Evolutionary conservation across 2,888 invertebrate species (phyloP).

Genomic region (Spodoptera exigua): DNA sequence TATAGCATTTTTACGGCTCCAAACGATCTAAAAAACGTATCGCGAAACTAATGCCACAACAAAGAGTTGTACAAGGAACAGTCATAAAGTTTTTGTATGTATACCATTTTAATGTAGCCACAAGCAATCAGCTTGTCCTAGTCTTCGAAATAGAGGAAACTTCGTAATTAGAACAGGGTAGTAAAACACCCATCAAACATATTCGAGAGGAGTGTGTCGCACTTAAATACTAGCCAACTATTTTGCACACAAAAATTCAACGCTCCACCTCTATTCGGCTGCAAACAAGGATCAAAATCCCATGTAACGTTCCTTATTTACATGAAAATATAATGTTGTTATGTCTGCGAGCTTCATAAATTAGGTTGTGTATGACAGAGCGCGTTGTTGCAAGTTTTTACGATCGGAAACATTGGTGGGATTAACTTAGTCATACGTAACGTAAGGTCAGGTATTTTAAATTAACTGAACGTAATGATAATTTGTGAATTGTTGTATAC

Average conservation of each 20-base stretch:
- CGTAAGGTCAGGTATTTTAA: conserved; percentile 58
- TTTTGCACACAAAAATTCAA: conserved; percentile 22
- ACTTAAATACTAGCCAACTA: conserved; percentile 67
- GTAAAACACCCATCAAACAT: conserved; percentile 88
- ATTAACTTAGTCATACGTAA: conserved; percentile 68
- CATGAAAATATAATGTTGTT: conserved; percentile 58
- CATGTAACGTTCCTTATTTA: conserved; percentile 24
- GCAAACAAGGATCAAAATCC: conserved; percentile 55
- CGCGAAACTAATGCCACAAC: conserved; percentile 76
- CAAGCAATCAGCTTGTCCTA: conserved; percentile 80
- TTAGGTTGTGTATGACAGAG: conserved; percentile 85
- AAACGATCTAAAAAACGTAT: conserved; percentile 58
- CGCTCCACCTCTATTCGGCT: conserved; percentile 23
- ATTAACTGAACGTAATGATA: conserved; percentile 33
- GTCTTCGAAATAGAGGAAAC: conserved; percentile 80
- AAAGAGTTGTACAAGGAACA: conserved; percentile 77
- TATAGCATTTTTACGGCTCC: conserved; percentile 37
- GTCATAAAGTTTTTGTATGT: conserved; percentile 79
- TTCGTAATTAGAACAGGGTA: conserved; percentile 84
- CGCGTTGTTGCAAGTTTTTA: conserved; percentile 83
- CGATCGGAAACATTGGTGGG: conserved; percentile 75
- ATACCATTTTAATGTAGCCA: conserved; percentile 72
- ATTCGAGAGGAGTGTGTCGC: conserved; percentile 78
- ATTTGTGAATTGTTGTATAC: conserved; percentile 14
- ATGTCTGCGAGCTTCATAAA: conserved; percentile 78